These are phyloP conservation scores for Tupaia chinensis DNA, from an alignment of 2,113 vertebrate species.

Conservation along the genomic window DNA sequence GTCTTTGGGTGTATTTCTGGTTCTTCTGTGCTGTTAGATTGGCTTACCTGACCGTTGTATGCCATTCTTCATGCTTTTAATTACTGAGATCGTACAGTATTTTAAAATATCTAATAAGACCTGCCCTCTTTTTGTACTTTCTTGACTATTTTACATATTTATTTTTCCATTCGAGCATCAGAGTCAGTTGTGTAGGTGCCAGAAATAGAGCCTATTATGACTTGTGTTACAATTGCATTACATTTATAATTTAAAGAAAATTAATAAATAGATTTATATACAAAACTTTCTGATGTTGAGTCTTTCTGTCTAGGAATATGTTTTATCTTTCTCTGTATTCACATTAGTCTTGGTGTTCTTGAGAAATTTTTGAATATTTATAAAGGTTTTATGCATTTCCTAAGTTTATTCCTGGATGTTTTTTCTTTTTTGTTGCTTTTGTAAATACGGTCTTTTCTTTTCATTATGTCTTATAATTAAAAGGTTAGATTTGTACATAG, in stretches of 20 bases:
- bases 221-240: neutral
- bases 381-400: neutral
- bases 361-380: neutral
- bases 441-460: neutral
- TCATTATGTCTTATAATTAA: neutral
- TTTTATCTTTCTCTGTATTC: neutral
- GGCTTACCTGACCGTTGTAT: neutral
- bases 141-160: neutral
- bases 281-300: neutral
- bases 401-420: neutral
- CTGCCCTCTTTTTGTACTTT: neutral
- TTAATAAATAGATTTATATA: constrained; percentile 13
- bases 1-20: neutral
- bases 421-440: constrained; percentile 21
- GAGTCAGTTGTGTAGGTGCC: neutral
- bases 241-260: neutral
- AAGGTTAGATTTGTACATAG: neutral
- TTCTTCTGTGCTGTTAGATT: neutral
- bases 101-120: neutral
- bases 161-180: neutral
- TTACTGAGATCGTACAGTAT: neutral
- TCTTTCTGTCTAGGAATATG: neutral
- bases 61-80: neutral
- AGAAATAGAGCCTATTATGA: constrained; percentile 14
- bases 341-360: neutral